Evolutionary conservation across 2,797 vertebrate genomes (phyloP), one percentile per base, ranked within the genome.

Genomic region (Philypnodon macrostomus): DNA sequence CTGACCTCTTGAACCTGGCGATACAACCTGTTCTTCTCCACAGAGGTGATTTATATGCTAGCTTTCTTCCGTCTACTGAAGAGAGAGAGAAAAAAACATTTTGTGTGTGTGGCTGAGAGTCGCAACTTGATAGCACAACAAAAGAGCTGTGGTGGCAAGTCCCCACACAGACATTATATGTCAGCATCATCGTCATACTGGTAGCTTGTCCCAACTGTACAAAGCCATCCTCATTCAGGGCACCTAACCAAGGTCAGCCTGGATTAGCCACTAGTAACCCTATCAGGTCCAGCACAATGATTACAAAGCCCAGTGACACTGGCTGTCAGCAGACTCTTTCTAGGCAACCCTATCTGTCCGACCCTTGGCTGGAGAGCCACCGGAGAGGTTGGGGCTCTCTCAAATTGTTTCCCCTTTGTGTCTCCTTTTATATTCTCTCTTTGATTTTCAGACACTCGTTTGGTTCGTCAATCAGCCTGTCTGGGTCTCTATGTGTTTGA

Each of bases 211-310:
- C 86, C 75, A 79, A 89, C 87, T 89, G 88, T 90, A 91, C 89
- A 90, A 91, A 90, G 87, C 86, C 82, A 74, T 81, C 85, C 80
- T 88, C 87, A 88, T 88, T 89, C 85, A 79, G 80, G 80, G 75
- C 79, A 86, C 79, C 85, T 72, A 83, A 81, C 81, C 87, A 88
- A 91, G 90, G 90, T 91, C 89, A 90, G 73, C 64, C 63, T 86
- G 89, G 90, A 91, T 91, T 91, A 91, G 88, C 86, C 70, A 58
- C 73, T 82, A 84, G 90, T 91, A 91, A 91, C 90, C 89, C 89
- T 91, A 91, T 90, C 88, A 87, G 86, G 82, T 82, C 87, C 83
- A 58, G 86, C 83, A 88, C 87, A 91, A 90, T 85, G 86, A 86
- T 87, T 89, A 91, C 90, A 91, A 89, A 90, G 84, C 85, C 85